Conservation (phyloP, 2,888 invertebrate species). For the Exephanes ischioxanthus region DNA sequence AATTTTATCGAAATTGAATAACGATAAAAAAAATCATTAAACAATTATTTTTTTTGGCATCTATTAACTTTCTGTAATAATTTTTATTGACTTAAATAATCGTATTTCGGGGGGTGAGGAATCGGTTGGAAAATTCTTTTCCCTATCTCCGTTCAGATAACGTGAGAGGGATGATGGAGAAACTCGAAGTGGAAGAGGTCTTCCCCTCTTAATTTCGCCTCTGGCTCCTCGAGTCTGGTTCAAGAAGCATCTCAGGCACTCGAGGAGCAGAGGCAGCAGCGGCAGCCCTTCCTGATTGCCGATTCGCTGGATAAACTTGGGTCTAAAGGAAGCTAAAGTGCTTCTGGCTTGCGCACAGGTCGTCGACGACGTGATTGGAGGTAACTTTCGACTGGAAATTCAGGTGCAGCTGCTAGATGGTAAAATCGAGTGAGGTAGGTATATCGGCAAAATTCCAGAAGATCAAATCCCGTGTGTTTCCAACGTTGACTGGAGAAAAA, state of each 20-base stretch:
- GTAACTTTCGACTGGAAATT: conserved; percentile 55
- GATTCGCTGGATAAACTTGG: conserved; percentile 67
- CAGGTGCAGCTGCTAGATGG: conserved; percentile 33
- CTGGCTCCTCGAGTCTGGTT: conserved; percentile 53
- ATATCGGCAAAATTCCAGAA: neutral
- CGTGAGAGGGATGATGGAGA: conserved; percentile 40
- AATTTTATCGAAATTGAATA: neutral
- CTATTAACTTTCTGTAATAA: neutral
- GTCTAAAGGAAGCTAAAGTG: conserved; percentile 54
- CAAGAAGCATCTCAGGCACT: conserved; percentile 42
- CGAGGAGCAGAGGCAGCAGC: conserved; percentile 17
- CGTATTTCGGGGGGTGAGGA: neutral
- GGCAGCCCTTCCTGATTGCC: conserved; percentile 59
- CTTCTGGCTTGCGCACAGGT: conserved; percentile 24
- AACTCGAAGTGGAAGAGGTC: conserved; percentile 39
- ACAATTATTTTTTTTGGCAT: neutral
- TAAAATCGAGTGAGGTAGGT: neutral
- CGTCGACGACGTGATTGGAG: conserved; percentile 61
- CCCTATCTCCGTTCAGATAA: conserved; percentile 9
- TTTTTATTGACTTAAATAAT: neutral
- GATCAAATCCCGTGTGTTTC: neutral
- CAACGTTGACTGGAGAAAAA: neutral
- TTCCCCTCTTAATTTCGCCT: conserved; percentile 60
- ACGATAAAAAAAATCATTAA: neutral
- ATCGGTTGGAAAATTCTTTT: neutral